Percentiles rank a stretch among this genome's conserved stretches.
phyloP scores from a whole-genome alignment of 2,888 invertebrate species.

The Drosophila neutralis region DNA sequence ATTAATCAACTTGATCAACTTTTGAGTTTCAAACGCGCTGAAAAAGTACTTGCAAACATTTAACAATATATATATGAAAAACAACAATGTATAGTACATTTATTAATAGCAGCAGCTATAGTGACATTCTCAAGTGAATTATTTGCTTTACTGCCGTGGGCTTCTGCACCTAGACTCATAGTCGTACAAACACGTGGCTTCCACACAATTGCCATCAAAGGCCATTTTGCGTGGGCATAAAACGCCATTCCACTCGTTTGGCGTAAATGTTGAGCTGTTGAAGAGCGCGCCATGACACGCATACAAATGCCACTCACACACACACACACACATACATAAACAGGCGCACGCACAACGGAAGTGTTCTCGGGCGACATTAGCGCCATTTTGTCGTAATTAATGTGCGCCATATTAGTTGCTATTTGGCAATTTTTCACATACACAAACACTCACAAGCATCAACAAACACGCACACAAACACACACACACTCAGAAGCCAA shows the following conservation, averaged over 20 bases:
- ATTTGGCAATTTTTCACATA: constrained; percentile 78
- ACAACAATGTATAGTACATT: not conserved
- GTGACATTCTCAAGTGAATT: constrained; percentile 10
- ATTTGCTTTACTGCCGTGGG: constrained; percentile 5
- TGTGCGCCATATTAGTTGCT: constrained; percentile 79
- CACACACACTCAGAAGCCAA: constrained; percentile 44
- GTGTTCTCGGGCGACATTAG: constrained; percentile 77
- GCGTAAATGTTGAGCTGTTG: constrained; percentile 58
- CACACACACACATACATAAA: constrained; percentile 6
- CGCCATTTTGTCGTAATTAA: constrained; percentile 81
- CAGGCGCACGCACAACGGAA: constrained; percentile 52
- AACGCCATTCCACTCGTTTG: constrained; percentile 33
- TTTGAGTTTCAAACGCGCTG: not conserved
- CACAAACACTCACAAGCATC: constrained; percentile 39
- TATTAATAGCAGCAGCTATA: constrained; percentile 13
- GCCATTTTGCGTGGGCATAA: constrained; percentile 43
- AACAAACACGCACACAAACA: constrained; percentile 4
- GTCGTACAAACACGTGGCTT: constrained; percentile 17
- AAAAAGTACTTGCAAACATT: not conserved
- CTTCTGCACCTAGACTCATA: not conserved
- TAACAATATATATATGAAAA: not conserved
- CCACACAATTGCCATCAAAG: constrained; percentile 38
- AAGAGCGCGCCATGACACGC: constrained; percentile 58
- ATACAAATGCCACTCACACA: constrained; percentile 49
- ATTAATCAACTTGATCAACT: not conserved